Base-by-base conservation (phyloP, 2,888 invertebrate genomes). In the Macrophya alboannulata region DNA sequence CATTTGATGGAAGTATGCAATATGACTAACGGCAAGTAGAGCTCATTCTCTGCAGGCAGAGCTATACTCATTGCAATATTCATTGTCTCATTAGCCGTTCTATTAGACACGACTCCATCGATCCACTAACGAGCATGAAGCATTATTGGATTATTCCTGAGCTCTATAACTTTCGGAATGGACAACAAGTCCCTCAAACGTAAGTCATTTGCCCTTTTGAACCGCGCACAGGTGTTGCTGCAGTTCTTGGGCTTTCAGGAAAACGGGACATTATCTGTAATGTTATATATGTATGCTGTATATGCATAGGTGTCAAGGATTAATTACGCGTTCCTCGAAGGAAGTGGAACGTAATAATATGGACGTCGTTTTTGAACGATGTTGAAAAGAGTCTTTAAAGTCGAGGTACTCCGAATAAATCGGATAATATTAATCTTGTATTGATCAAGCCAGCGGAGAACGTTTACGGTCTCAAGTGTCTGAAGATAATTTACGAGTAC, bases 141-240 rank as follows among this genome's bases (percentile, higher is more conserved):
- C 43, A 25, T 81, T 62, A 81, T 59, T 81, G 81, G 81, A 81
- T 81, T 81, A 62, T 62, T 81, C 15, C 55, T 40, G 79, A 62
- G 40, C 62, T 59, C 59, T 59, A 31, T 59, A 81, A 81, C 25
- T 62, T 81, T 81, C 62, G n/a, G 43, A 62, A 81, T 77, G 77
- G 55, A 81, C 43, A 43, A 81, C 81, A 43, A 81, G 40, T 62
- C 40, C 25, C 21, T 62, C 21, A 40, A 81, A 81, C 81, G 25
- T 81, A 81, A 62, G 81, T 59, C 81, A 81, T 81, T 81, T 81
- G 81, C 81, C 59, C 81, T 59, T 10, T 21, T 81, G 81, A 81
- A 81, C 81, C 62, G 62, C 62, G 77, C 55, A 31, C 48, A 77
- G 72, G 72, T 43, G 43, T 31, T 68, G 68, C 68, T 45, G 45